phyloP scores from a whole-genome alignment of 2,113 vertebrate genomes.

The Lophochroa leadbeateri region DNA sequence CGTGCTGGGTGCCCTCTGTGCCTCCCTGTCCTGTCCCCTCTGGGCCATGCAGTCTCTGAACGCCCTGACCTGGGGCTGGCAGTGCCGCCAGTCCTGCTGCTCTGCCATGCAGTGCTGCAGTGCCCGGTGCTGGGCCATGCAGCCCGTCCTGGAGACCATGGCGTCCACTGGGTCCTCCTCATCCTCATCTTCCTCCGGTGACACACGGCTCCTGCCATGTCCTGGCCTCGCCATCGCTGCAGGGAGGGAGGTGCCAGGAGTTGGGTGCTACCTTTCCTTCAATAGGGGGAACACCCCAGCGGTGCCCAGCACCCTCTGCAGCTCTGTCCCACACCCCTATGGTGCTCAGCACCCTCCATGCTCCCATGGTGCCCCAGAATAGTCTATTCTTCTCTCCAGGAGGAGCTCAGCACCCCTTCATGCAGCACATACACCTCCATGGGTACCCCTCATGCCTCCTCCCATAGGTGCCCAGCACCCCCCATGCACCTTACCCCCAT shows the following conservation, averaged over 20 bases:
- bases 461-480: no score
- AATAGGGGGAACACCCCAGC: not conserved
- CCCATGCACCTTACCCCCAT: no score
- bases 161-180: conserved; percentile 86
- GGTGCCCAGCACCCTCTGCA: not conserved
- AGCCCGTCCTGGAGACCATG: conserved; percentile 86
- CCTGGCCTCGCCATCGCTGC: conserved; percentile 75
- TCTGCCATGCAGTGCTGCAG: conserved; percentile 93
- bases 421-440: not conserved
- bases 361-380: not conserved
- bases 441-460: no score
- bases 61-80: conserved; percentile 82
- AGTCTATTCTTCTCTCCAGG: not conserved
- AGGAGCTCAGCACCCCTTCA: not conserved
- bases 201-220: conserved; percentile 72
- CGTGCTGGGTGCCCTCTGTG: not conserved
- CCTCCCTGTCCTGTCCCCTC: conserved; percentile 73
- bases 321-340: no score
- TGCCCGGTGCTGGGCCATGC: conserved; percentile 81
- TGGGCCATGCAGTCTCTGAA: conserved; percentile 89
- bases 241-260: rapidly evolving
- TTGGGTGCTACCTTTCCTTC: not conserved
- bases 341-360: not conserved
- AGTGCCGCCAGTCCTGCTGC: conserved; percentile 89
- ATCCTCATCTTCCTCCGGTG: conserved; percentile 43